Percentiles rank a stretch among this genome's conserved stretches.
Conservation (phyloP, 2,888 invertebrate genomes). For the Cremastinae sp. region DNA sequence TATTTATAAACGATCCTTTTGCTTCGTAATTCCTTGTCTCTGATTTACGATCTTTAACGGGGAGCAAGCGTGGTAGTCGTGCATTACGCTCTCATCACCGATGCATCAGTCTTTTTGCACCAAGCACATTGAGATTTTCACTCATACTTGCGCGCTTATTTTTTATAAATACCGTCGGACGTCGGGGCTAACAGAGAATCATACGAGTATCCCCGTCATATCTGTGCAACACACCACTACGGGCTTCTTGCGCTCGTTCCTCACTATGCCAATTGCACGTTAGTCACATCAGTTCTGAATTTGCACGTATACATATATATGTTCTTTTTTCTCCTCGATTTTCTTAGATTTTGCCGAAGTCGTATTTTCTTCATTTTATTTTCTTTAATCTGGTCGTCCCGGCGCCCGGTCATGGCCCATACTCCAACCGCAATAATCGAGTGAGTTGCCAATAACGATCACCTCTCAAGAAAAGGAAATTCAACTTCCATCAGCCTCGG, state of each 20-base stretch:
- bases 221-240: slow-evolving; percentile 5
- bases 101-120: slow-evolving; percentile 32
- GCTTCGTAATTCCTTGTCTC: slow-evolving; percentile 62
- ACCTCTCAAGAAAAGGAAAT: slow-evolving; percentile 4
- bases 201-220: slow-evolving; percentile 23
- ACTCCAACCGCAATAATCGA: background rate
- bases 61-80: slow-evolving; percentile 49
- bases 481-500: slow-evolving; percentile 16
- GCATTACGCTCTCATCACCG: slow-evolving; percentile 20
- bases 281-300: slow-evolving; percentile 70
- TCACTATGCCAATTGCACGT: slow-evolving; percentile 67
- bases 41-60: slow-evolving; percentile 65
- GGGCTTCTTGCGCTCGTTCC: slow-evolving; percentile 37
- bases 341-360: too few relatives aligned
- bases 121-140: background rate
- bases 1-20: slow-evolving; percentile 77
- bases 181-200: slow-evolving; percentile 26
- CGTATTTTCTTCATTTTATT: slow-evolving; percentile 17
- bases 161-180: slow-evolving; percentile 17
- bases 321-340: slow-evolving; percentile 6
- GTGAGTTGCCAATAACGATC: background rate
- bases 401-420: background rate
- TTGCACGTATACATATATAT: slow-evolving; percentile 8
- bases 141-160: background rate
- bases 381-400: slow-evolving; percentile 7